A percentile compares a stretch with the other conserved stretches of the same genome.
Evolutionary conservation across 92 coral and sea anemone species (phyloP).

Genomic region (Porites cylindrica): DNA sequence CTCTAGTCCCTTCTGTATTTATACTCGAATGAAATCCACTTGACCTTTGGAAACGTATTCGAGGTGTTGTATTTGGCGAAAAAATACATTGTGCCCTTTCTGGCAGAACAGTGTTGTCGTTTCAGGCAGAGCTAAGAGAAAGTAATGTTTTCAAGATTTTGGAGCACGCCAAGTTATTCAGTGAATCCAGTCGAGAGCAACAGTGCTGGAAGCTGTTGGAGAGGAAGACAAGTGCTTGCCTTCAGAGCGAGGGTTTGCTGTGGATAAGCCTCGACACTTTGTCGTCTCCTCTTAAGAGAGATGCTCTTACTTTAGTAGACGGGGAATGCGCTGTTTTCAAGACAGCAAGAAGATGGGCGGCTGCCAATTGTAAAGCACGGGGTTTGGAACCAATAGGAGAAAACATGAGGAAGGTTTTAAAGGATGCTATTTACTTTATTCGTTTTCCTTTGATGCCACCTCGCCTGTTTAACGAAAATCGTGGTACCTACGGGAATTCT

Average conservation of each 20-base stretch:
- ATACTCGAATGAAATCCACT: conserved; percentile 65
- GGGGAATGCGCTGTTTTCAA: conserved; percentile 72
- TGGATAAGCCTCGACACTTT: conserved; percentile 66
- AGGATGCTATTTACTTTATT: conserved; percentile 52
- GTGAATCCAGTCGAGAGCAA: conserved; percentile 60
- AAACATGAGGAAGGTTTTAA: conserved; percentile 58
- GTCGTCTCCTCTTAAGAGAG: conserved; percentile 60
- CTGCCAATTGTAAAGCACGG: conserved; percentile 58
- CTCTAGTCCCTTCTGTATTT: conserved; percentile 72
- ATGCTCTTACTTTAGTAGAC: conserved; percentile 56
- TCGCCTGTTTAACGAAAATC: conserved; percentile 54
- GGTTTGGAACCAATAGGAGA: conserved; percentile 46
- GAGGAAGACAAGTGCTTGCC: conserved; percentile 46
- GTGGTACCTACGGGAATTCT: conserved; percentile 67
- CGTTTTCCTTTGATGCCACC: conserved; percentile 76
- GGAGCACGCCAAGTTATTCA: conserved; percentile 66
- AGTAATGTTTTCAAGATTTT: conserved; percentile 61
- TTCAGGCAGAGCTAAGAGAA: conserved; percentile 52
- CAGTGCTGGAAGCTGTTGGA: conserved; percentile 76
- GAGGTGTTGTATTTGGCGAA: conserved; percentile 71
- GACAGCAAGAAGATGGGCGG: conserved; percentile 72
- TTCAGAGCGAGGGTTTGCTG: conserved; percentile 56
- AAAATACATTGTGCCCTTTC: conserved; percentile 70
- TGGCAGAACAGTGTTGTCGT: conserved; percentile 58
- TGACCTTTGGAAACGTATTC: conserved; percentile 66